Conservation (phyloP, 2,888 invertebrate species). For the Chironomus riparius region DNA sequence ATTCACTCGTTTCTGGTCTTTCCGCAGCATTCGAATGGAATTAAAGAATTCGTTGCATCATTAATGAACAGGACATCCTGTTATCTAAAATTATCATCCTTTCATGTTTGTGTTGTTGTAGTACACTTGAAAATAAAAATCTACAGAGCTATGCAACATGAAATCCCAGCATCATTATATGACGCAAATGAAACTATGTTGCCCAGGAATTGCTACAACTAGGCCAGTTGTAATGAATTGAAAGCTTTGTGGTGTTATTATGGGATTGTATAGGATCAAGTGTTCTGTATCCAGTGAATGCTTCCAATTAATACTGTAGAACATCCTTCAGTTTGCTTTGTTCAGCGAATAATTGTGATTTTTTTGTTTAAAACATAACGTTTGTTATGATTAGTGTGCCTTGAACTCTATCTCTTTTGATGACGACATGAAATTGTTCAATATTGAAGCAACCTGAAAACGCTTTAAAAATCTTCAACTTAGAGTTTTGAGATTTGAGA, state of each 20-base stretch:
- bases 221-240: constrained; percentile 3
- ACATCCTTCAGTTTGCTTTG: too few species aligned
- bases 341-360: too few species aligned
- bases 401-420: too few species aligned
- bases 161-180: constrained; percentile 3
- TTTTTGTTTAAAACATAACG: too few species aligned
- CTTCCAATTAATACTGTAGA: too few species aligned
- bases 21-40: too few species aligned
- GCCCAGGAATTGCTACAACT: constrained; percentile 6
- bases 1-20: neutral
- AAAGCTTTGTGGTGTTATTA: neutral
- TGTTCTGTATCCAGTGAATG: neutral
- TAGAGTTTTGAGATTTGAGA: too few species aligned
- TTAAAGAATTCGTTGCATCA: neutral
- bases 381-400: too few species aligned
- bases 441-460: too few species aligned
- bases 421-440: too few species aligned
- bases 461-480: too few species aligned
- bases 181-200: constrained; percentile 9
- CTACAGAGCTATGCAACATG: neutral
- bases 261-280: constrained; percentile 9
- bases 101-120: neutral
- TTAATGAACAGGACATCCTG: constrained; percentile 5
- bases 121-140: neutral
- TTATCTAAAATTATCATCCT: neutral